These are phyloP conservation scores for Eupleurogrammus muticus DNA, from an alignment of 2,797 vertebrate species.

Conservation along the genomic window DNA sequence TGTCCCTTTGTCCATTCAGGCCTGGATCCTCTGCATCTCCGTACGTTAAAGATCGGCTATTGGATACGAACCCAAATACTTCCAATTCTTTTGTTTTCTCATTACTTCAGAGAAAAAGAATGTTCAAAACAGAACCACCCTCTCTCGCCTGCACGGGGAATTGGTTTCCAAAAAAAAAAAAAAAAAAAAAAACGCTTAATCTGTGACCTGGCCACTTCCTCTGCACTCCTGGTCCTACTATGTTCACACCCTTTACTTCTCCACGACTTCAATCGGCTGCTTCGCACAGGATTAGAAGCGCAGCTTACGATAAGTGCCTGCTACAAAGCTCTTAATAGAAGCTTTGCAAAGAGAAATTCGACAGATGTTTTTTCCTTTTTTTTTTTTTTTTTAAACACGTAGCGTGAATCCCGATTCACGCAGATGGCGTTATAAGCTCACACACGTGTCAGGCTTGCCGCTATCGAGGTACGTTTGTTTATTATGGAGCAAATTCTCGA, in stretches of 20 bases:
- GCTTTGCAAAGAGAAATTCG: conserved; percentile 38
- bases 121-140: conserved; percentile 48
- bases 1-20: conserved; percentile 7
- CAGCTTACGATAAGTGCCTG: neutral
- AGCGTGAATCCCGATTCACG: neutral
- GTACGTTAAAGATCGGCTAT: neutral
- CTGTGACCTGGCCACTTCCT: conserved; percentile 17
- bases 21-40: neutral
- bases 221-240: neutral
- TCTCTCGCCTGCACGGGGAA: conserved; percentile 10
- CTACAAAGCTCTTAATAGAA: conserved; percentile 34
- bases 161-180: conserved; percentile 40
- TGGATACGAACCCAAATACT: conserved; percentile 27
- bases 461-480: conserved; percentile 18
- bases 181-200: conserved; percentile 35
- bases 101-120: conserved; percentile 48
- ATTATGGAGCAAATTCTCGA: neutral
- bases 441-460: neutral
- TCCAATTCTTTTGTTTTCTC: conserved; percentile 23
- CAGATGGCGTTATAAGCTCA: conserved; percentile 23
- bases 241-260: conserved; percentile 1
- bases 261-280: neutral
- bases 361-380: conserved; percentile 44
- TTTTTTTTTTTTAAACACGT: neutral
- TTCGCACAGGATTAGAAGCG: conserved; percentile 15